Conservation (phyloP, 2,888 invertebrate species). For the Muschampia plurimacula region DNA sequence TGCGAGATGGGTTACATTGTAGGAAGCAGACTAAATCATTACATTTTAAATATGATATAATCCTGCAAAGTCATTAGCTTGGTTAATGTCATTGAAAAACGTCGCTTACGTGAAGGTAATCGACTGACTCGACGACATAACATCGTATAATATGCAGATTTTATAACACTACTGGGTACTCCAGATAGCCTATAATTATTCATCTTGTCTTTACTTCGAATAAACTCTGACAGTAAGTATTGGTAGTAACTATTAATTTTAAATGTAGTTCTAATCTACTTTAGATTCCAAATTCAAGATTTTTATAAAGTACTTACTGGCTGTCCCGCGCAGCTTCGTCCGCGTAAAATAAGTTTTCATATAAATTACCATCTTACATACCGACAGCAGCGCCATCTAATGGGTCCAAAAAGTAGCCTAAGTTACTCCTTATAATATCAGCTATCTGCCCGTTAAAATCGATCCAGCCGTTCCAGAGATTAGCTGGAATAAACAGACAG, state of each 20-base stretch:
- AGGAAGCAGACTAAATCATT: conserved; percentile 27
- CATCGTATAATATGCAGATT: conserved; percentile 14
- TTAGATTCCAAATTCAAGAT: too few relatives aligned
- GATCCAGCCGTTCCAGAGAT: too few relatives aligned
- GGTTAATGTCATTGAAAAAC: conserved; percentile 32
- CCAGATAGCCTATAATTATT: not conserved
- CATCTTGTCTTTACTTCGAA: not conserved
- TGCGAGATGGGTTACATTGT: conserved; percentile 5
- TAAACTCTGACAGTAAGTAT: not conserved
- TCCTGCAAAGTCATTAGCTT: conserved; percentile 15
- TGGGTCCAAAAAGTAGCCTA: too few relatives aligned
- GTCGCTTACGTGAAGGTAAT: conserved; percentile 25
- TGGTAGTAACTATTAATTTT: not conserved
- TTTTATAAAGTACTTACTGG: too few relatives aligned
- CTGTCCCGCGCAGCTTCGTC: too few relatives aligned
- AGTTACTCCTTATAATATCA: too few relatives aligned
- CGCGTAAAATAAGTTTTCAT: too few relatives aligned
- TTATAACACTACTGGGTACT: not conserved
- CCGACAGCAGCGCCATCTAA: too few relatives aligned
- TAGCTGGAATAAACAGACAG: too few relatives aligned
- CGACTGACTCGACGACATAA: conserved; percentile 2
- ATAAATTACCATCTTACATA: too few relatives aligned
- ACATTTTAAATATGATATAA: conserved; percentile 28
- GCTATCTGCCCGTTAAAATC: too few relatives aligned
- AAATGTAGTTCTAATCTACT: too few relatives aligned